Evolutionary conservation across 2,113 vertebrate genomes (phyloP), one percentile per base, ranked within the genome.

Genomic region (Terrapene triunguis): DNA sequence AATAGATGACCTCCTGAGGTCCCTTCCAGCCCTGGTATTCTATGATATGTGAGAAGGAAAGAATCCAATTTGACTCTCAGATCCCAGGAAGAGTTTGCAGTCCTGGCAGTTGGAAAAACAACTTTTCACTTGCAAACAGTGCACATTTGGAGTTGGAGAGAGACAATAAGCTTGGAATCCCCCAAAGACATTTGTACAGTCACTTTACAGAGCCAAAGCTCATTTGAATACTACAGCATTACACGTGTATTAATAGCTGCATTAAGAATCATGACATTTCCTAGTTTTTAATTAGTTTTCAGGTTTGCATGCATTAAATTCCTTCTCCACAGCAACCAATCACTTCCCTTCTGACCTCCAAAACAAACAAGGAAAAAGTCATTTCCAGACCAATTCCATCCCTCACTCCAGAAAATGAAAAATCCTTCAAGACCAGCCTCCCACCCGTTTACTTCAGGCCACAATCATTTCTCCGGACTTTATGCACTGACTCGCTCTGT

Each of bases 401-500:
- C 44, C 80, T 91, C 80, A 48, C 27, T 82, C 51, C 16, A 82
- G 62, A 96, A 94, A 92, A 93, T 89, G 84, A 72, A 16, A 22
- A 84, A 88, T 90, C 53, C 50, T 1, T 0, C 10, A 69, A 80
- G 91, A 97, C 62, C 32, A 59, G 78, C 47, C n/a, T 91, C 89
- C 48, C 50, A 92, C n/a, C 83, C 35, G 82, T 87, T 95, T 90
- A 89, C 50, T 95, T 27, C 19, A 22, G 13, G 85, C 6, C 19
- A 11, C 81, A 89, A 94, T 94, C 69, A 32, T 9, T 94, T 94
- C 57, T n/a, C 42, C 19, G 72, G 25, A 42, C 7, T 74, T 85
- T 94, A 51, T 32, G 87, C 65, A 54, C 91, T 85, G 94, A 87
- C 89, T 76, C 54, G 85, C 32, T 83, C 84, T 87, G 91, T 50